Conservation (phyloP, 2,113 vertebrate genomes). For the Proterorhinus semilunaris region DNA sequence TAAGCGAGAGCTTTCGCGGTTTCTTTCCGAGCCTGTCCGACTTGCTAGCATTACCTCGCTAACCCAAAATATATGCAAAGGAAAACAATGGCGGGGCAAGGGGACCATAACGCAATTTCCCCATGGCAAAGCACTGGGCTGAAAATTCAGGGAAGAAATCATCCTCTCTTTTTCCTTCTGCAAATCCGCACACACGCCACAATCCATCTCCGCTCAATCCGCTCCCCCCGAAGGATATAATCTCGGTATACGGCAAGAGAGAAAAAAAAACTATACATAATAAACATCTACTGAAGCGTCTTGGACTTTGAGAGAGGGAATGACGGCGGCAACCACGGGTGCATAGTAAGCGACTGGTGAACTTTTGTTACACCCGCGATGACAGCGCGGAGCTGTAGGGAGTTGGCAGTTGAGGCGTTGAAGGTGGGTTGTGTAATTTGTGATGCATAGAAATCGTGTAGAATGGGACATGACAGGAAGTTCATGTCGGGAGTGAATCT, state of each 20-base stretch:
- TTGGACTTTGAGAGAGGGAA: slow-evolving; percentile 41
- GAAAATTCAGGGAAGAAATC: slow-evolving; percentile 34
- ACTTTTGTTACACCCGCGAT: slow-evolving; percentile 30
- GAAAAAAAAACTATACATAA: slow-evolving; percentile 46
- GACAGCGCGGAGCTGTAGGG: slow-evolving; percentile 13
- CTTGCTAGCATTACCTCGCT: slow-evolving; percentile 19
- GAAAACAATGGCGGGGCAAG: slow-evolving; percentile 25
- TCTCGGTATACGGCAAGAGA: slow-evolving; percentile 29
- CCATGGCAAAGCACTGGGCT: slow-evolving; percentile 26
- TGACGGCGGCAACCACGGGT: slow-evolving; percentile 12
- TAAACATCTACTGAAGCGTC: slow-evolving; percentile 55
- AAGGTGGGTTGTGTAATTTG: slow-evolving; percentile 29
- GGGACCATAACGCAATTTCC: slow-evolving; percentile 39
- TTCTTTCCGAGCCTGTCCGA: background rate
- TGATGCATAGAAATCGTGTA: background rate
- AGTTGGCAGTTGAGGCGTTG: background rate
- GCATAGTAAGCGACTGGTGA: slow-evolving; percentile 19
- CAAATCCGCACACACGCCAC: slow-evolving; percentile 47
- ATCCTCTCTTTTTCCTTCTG: slow-evolving; percentile 25
- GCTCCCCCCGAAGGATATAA: slow-evolving; percentile 39
- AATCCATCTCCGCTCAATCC: slow-evolving; percentile 46
- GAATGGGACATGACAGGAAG: too few species aligned
- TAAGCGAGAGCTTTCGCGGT: background rate
- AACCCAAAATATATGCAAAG: slow-evolving; percentile 43
- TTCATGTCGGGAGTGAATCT: too few species aligned